A percentile compares a stretch with the other conserved stretches of the same genome.
phyloP scores from a whole-genome alignment of 1,140 invertebrate genomes.

The Cecropterus lyciades region DNA sequence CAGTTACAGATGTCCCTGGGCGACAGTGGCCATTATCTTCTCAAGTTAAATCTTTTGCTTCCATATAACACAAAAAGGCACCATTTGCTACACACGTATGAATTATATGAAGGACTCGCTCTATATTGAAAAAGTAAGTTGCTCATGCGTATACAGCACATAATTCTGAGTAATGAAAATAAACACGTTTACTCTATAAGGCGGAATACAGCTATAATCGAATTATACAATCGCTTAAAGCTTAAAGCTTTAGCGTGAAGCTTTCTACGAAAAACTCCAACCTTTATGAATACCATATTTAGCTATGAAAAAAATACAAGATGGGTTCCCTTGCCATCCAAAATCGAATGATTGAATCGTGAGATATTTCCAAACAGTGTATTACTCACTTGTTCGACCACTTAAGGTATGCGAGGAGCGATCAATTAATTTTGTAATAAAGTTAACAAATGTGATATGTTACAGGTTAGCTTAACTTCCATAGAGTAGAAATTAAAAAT shows the following conservation, averaged over 20 bases:
- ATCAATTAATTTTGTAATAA: conserved; percentile 5
- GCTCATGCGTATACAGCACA: too few relatives aligned
- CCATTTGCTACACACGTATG: too few relatives aligned
- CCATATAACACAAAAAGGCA: too few relatives aligned
- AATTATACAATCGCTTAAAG: conserved; percentile 36
- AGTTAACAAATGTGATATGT: too few relatives aligned
- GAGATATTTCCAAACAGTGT: conserved; percentile 53
- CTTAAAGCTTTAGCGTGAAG: not conserved
- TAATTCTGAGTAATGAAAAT: not conserved
- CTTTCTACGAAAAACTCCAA: conserved; percentile 61
- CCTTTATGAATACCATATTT: conserved; percentile 68
- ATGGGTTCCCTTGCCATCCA: conserved; percentile 38
- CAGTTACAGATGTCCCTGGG: too few relatives aligned
- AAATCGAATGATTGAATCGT: conserved; percentile 48
- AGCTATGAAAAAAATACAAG: conserved; percentile 51
- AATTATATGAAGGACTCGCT: too few relatives aligned
- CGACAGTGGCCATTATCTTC: too few relatives aligned
- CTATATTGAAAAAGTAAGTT: too few relatives aligned
- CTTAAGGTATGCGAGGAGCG: not conserved
- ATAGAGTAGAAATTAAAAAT: too few relatives aligned
- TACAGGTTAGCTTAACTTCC: too few relatives aligned
- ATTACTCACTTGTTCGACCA: conserved; percentile 37
- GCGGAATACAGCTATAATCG: conserved; percentile 15
- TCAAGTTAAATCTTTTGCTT: too few relatives aligned
- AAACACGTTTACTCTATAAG: conserved; percentile 1